Evolutionary conservation across 2,797 vertebrate species (phyloP), one percentile per base, ranked within the genome.

Genomic region (Aphelocoma californica): DNA sequence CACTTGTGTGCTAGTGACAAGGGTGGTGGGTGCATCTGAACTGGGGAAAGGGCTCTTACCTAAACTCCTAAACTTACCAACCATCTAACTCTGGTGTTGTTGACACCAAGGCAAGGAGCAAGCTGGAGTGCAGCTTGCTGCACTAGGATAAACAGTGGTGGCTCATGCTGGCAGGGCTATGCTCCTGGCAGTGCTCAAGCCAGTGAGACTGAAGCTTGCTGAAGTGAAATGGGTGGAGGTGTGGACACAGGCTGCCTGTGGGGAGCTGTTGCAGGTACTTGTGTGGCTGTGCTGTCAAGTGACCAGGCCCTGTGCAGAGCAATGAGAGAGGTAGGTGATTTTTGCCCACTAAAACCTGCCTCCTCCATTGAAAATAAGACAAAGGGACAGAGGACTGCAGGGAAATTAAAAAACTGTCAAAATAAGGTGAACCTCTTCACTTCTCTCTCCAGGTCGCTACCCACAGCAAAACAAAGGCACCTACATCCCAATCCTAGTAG

Each of bases 401-500:
- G 47, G 31, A 92, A 88, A 48, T n/a, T 6, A 8, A 42, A 60
- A 40, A 32, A 66, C 4, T 32, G 26, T 50, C n/a, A 50, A 79
- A 92, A 31, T 6, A 32, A 69, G 3, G 17, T 6, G 1, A 74
- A 50, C 21, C 12, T 81, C 29, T 91, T 90, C 23, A 34, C 8
- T n/a, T 81, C 24, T 83, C 32, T 92, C n/a, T 84, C 28, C 88
- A 99, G 99, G 99, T 60, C 96, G 98, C 69, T 99, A 98, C 64
- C 99, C 99, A 36, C 98, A 99, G 81, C 98, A 97, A 97, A 99
- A 98, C 91, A 99, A 99, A 96, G 98, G 99, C 48, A 99, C 99
- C 58, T 99, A 99, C 89, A 97, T 99, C 38, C 98, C 98, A 0
- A 96, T 99, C 26, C 98, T 97, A 40, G 29, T 98, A 19, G 98